A percentile compares a stretch with the other conserved stretches of the same genome.
Evolutionary conservation across 1,140 invertebrate genomes (phyloP).

Genomic region (Drosophila ohnishii): DNA sequence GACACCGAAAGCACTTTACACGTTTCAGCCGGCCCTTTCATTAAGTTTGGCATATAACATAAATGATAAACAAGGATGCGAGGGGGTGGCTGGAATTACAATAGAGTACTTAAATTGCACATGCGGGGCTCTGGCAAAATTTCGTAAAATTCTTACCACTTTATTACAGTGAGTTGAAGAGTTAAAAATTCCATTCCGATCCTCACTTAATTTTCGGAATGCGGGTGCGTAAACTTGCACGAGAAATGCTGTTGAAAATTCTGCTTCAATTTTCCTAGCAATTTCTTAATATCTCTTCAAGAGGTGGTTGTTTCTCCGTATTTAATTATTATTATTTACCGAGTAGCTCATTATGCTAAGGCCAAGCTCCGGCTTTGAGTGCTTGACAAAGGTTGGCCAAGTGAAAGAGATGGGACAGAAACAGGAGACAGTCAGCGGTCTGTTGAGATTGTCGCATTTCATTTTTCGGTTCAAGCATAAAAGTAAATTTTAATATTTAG

Average conservation of each 20-base stretch:
- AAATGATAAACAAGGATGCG: conserved; percentile 37
- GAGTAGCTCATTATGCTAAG: conserved; percentile 59
- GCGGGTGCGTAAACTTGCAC: neutral
- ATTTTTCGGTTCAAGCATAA: conserved; percentile 62
- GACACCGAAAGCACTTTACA: conserved; percentile 75
- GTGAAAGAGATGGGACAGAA: conserved; percentile 1
- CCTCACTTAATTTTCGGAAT: neutral
- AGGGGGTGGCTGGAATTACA: conserved; percentile 13
- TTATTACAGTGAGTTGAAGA: conserved; percentile 21
- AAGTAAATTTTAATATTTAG: conserved; percentile 66
- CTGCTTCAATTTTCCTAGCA: neutral
- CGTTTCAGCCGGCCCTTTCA: conserved; percentile 63
- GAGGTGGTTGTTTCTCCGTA: neutral
- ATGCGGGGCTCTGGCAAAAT: neutral
- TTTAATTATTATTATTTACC: conserved; percentile 47
- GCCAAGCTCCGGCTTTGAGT: conserved; percentile 20
- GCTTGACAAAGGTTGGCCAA: conserved; percentile 37
- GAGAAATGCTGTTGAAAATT: neutral
- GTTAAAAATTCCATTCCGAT: conserved; percentile 14
- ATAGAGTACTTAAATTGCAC: conserved; percentile 36
- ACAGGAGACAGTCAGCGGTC: conserved; percentile 14
- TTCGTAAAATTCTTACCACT: conserved; percentile 16
- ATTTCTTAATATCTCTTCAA: neutral
- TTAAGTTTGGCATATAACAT: conserved; percentile 70
- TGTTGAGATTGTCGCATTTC: conserved; percentile 46